Evolutionary conservation across 2,113 vertebrate species (phyloP), one percentile per base, ranked within the genome.

Genomic region (Entelurus aequoreus): DNA sequence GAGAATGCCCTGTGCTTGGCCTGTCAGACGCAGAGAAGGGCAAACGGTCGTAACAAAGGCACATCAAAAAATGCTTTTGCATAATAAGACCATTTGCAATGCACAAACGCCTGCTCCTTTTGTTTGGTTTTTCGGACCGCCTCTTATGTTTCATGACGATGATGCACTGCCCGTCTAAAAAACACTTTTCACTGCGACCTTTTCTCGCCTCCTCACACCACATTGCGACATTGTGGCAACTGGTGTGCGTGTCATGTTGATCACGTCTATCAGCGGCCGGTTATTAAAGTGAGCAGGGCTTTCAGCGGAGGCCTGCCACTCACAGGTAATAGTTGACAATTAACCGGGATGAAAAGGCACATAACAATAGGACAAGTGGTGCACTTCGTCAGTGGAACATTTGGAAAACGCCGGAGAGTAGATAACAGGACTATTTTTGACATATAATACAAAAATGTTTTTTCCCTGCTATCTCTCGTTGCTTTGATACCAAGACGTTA

Each of bases 231-330:
- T 44, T 67, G 65, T 6, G 16, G 51, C 57, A 55, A 0, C 1
- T 62, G 44, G 21, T 40, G 14, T 60, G 46, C 63, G 16, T 67
- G 61, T 77, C 74, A 77, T 56, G 51, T 38, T 69, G 63, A 54
- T 46, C 62, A 40, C 60, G 75, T 83, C 78, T 59, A 76, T 83
- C 71, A 78, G n/a, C 76, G 66, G 55, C 53, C 60, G 48, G 68
- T 76, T 72, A 76, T 84, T 75, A 81, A 11, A 69, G 60, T 37
- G 12, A 66, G 63, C 68, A 8, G 7, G 42, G 74, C 76, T 84
- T 74, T 80, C 69, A 78, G 74, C 55, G 69, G 61, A 67, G 68
- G 51, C 66, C 72, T 69, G 62, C 55, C 66, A 63, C 72, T 75
- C 60, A 57, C 53, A 42, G 68, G 16, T 83, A 79, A 81, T 67